Evolutionary conservation across 2,797 vertebrate genomes (phyloP).

Genomic region (Pogoniulus pusillus): DNA sequence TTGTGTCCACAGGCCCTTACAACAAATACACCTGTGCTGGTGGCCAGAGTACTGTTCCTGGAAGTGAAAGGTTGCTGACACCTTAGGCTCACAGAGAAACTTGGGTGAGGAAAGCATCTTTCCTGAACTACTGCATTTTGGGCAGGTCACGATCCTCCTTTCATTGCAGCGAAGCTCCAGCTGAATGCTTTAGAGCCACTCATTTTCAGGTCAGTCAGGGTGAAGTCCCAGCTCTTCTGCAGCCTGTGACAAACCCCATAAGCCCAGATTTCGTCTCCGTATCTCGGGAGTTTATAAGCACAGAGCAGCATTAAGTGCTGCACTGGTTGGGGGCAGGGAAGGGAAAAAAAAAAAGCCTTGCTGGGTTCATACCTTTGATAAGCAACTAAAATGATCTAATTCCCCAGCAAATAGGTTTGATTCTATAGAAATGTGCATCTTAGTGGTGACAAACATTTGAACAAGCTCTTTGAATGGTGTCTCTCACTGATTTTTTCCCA

Average conservation of each 20-base stretch:
- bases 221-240: background rate
- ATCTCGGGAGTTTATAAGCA: background rate
- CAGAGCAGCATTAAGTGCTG: background rate
- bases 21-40: background rate
- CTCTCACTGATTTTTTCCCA: background rate
- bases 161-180: background rate
- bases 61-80: background rate
- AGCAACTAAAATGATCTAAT: conserved; percentile 42
- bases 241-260: conserved; percentile 28
- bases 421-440: conserved; percentile 30
- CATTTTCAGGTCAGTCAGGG: conserved; percentile 8
- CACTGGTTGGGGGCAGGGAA: background rate
- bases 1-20: background rate
- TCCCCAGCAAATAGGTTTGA: conserved; percentile 33
- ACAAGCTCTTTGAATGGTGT: background rate
- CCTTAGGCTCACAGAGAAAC: background rate
- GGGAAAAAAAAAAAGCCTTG: background rate
- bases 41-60: background rate
- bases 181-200: background rate
- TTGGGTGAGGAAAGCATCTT: background rate
- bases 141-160: accelerated
- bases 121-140: background rate
- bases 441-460: conserved; percentile 41
- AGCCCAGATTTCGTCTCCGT: conserved; percentile 22
- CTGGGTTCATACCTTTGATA: conserved; percentile 28